Base-by-base conservation (phyloP, 2,888 invertebrate genomes). In the Neoitamus cyanurus region DNA sequence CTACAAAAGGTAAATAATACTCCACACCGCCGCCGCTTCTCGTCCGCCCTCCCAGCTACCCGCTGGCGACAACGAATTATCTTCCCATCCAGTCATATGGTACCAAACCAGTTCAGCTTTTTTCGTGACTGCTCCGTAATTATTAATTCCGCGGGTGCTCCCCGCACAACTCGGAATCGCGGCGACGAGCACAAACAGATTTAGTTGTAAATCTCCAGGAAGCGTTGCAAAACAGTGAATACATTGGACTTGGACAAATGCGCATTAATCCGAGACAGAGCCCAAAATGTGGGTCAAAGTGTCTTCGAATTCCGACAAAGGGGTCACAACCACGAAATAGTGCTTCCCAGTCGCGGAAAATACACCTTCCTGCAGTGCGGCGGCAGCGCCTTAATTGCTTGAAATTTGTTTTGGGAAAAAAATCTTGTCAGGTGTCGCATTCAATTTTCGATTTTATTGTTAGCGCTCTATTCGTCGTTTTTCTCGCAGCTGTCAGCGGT, bases 81-180 rank as follows among this genome's bases (percentile, higher is more conserved):
- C 58, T 48, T 48, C 78, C 58, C 30, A 31, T 34, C 48, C 77
- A 77, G 78, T 78, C 78, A 78, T 78, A 78, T 78, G 78, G 30
- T 78, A 78, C 78, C 78, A 11, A 20, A 28, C 78, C 78, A 78
- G 78, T 78, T 48, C n/a, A 48, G 30, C 15, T 48, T 34, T 78
- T 46, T 78, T 25, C 31, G 2, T 78, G 11, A 13, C 15, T 15
- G n/a, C 25, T 48, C 30, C 77, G 31, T 48, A 58, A 78, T 48
- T 78, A 78, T 58, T 48, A 48, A 58, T 77, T 42, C 77, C 13
- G 70, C 31, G 30, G 30, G 9, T 70, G 30, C 30, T 4, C 70
- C 30, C 13, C 31, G 31, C 9, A 7, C 70, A 70, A 6, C 34
- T 30, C 25, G 13, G 20, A 69, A 69, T 69, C 30, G 1, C 70